Conservation (phyloP, 2,888 invertebrate species). For the Mimumesa dahlbomi region DNA sequence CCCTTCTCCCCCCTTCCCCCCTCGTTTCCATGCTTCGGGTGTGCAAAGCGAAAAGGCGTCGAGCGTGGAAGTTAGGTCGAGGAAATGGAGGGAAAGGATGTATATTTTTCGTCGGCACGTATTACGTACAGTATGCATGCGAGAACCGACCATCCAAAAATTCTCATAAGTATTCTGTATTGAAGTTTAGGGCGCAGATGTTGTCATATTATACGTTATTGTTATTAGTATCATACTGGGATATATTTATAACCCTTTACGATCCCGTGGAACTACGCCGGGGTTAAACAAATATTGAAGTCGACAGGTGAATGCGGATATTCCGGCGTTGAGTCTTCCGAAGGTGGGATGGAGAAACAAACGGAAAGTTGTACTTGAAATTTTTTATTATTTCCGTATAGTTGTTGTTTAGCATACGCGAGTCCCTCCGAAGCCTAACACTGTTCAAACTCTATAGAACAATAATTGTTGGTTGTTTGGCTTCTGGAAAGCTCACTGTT, state of each 20-base stretch:
- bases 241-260: conserved; percentile 14
- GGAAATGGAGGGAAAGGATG: not conserved
- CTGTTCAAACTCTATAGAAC: too few relatives aligned
- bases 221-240: conserved; percentile 13
- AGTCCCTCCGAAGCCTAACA: too few relatives aligned
- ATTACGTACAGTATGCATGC: not conserved
- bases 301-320: too few relatives aligned
- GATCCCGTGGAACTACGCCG: conserved; percentile 2
- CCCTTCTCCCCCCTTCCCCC: not conserved
- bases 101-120: not conserved
- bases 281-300: conserved; percentile 32
- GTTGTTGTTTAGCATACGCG: too few relatives aligned
- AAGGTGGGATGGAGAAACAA: not conserved
- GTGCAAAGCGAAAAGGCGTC: too few relatives aligned
- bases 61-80: not conserved
- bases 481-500: too few relatives aligned
- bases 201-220: conserved; percentile 14
- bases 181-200: conserved; percentile 5
- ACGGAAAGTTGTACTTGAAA: not conserved
- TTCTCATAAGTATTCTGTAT: conserved; percentile 20
- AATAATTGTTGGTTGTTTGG: too few relatives aligned
- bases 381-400: too few relatives aligned
- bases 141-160: conserved; percentile 5
- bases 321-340: too few relatives aligned
- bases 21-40: not conserved